Evolutionary conservation across 2,888 invertebrate species (phyloP).

Genomic region (Phalangium opilio): DNA sequence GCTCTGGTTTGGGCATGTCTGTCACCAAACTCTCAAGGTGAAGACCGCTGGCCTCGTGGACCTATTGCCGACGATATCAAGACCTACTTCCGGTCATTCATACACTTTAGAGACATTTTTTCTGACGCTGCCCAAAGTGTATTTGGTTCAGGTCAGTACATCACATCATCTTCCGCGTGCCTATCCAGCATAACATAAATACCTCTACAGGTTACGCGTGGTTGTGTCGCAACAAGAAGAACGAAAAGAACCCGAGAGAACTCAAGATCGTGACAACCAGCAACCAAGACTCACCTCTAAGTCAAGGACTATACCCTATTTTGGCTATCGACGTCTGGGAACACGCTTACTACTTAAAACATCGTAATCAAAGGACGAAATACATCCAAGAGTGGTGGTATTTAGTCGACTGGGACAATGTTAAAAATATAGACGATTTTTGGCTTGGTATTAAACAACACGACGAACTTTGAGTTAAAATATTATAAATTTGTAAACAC

Average conservation of each 20-base stretch:
- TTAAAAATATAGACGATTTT: slow-evolving; percentile 23
- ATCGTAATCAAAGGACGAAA: slow-evolving; percentile 21
- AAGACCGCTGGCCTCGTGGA: slow-evolving; percentile 20
- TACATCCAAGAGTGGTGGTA: slow-evolving; percentile 27
- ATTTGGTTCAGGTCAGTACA: slow-evolving; percentile 26
- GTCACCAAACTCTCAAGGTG: slow-evolving; percentile 23
- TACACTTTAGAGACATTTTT: slow-evolving; percentile 23
- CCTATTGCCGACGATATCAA: slow-evolving; percentile 21
- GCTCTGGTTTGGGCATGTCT: slow-evolving; percentile 25
- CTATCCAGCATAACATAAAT: neutral
- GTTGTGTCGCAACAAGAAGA: slow-evolving; percentile 23
- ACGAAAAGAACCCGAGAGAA: slow-evolving; percentile 11
- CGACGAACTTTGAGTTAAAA: slow-evolving; percentile 22
- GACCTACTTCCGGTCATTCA: slow-evolving; percentile 22
- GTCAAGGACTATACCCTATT: slow-evolving; percentile 22
- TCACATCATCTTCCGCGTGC: neutral
- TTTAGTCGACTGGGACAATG: slow-evolving; percentile 26
- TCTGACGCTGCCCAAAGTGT: slow-evolving; percentile 21
- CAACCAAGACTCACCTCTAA: slow-evolving; percentile 27
- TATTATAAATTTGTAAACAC: too few species aligned
- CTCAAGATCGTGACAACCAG: slow-evolving; percentile 23
- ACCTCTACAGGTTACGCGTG: slow-evolving; percentile 26
- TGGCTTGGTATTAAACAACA: slow-evolving; percentile 21
- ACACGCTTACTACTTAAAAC: slow-evolving; percentile 27
- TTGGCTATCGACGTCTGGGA: slow-evolving; percentile 28